Evolutionary conservation across 92 coral and sea anemone genomes (phyloP), one percentile per base, ranked within the genome.

Genomic region (Epizoanthus scotinus): DNA sequence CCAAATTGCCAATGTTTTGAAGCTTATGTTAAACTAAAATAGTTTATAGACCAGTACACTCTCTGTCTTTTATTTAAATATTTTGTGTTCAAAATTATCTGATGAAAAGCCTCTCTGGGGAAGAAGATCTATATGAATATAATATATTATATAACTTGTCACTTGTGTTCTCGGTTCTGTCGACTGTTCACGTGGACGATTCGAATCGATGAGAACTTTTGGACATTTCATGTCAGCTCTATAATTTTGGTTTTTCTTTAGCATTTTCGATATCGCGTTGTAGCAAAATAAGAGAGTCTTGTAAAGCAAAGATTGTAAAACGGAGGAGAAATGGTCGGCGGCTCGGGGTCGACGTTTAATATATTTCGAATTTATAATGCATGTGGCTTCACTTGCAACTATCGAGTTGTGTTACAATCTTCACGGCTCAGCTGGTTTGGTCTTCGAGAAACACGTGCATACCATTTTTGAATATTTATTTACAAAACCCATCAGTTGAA

Each of bases 131-230:
- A n/a, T n/a, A n/a, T n/a, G n/a, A n/a, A n/a, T n/a, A n/a, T n/a
- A n/a, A n/a, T n/a, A n/a, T n/a, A n/a, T n/a, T n/a, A n/a, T n/a
- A n/a, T n/a, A n/a, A n/a, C n/a, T n/a, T n/a, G n/a, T n/a, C n/a
- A n/a, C 22, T 8, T 68, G 21, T 20, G 26, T 40, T 34, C 40
- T 34, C 40, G 6, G 40, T 34, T 69, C 6, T 69, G 29, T 67
- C 13, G 74, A 47, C 58, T 25, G 58, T 69, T 69, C 74, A 69
- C 74, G 74, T 69, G 58, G 70, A 64, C 18, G 24, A 14, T 17
- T 7, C 6, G 19, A 27, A 5, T 3, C 1, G 2, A 25, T 17
- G 29, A 17, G 13, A 9, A 47, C 14, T 9, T 8, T 2, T 9
- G 9, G 52, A 15, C 52, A 47, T 47, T 47, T 10, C 52, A 26